phyloP scores from a whole-genome alignment of 2,797 vertebrate genomes.

The Tolypeutes matacus region DNA sequence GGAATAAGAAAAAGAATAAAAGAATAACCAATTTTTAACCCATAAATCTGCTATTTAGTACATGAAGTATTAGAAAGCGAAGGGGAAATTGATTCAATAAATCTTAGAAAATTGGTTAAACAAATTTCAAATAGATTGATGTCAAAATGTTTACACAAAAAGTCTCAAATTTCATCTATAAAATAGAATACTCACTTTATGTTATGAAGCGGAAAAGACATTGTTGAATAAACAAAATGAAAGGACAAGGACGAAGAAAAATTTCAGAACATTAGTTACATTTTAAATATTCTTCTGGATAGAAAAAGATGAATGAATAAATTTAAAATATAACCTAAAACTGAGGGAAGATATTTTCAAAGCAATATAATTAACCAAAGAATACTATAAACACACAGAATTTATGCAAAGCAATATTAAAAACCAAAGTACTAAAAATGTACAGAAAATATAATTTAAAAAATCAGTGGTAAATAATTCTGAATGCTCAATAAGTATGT shows the following conservation, averaged over 20 bases:
- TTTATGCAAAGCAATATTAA: background rate
- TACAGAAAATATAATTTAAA: background rate
- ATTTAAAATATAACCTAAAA: background rate
- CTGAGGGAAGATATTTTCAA: background rate
- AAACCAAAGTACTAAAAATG: background rate
- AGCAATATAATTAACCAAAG: background rate
- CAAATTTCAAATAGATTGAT: background rate
- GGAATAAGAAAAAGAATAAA: background rate
- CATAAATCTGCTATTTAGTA: background rate
- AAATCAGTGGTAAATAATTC: background rate
- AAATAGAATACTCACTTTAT: background rate
- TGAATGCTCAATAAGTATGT: background rate
- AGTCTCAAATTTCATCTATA: too few relatives aligned
- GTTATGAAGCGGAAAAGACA: background rate
- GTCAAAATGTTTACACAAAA: background rate
- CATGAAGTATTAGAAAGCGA: background rate
- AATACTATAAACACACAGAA: background rate
- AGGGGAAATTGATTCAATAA: background rate
- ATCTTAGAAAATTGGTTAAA: background rate
- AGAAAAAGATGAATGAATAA: background rate
- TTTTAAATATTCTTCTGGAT: background rate
- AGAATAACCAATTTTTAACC: background rate
- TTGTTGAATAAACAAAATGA: background rate
- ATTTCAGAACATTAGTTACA: background rate
- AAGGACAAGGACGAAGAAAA: background rate